These are phyloP conservation scores for Cantharis lateralis DNA, from an alignment of 2,888 invertebrate genomes.

Conservation along the genomic window DNA sequence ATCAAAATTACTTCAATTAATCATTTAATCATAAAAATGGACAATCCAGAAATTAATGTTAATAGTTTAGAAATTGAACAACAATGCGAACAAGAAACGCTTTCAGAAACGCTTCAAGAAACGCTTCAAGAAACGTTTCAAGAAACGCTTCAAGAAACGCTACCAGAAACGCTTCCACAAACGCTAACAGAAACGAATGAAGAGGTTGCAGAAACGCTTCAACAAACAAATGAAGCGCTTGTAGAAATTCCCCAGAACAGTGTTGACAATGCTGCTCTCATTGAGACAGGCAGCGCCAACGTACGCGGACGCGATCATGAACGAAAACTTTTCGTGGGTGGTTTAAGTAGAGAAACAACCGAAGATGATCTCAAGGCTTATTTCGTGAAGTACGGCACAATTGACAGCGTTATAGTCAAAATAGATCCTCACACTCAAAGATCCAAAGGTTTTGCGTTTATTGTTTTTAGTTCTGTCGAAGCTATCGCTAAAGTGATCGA, in stretches of 20 bases:
- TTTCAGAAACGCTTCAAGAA: constrained; percentile 54
- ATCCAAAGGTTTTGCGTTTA: constrained; percentile 96
- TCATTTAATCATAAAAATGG: background rate
- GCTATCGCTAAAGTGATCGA: constrained; percentile 91
- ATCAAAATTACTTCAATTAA: too few relatives aligned
- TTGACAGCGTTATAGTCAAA: constrained; percentile 95
- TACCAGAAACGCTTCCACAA: too few relatives aligned
- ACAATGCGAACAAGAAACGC: background rate
- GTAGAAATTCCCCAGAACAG: too few relatives aligned
- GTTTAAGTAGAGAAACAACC: constrained; percentile 97
- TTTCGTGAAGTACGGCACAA: constrained; percentile 91
- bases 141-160: too few relatives aligned
- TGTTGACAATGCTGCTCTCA: constrained; percentile 45
- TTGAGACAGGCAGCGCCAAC: constrained; percentile 74
- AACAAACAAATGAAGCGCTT: too few relatives aligned
- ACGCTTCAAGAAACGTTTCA: too few relatives aligned
- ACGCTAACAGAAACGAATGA: too few relatives aligned
- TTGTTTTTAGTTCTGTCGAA: constrained; percentile 87
- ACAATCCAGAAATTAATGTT: background rate
- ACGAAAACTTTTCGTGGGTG: constrained; percentile 97
- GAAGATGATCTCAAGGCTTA: constrained; percentile 96
- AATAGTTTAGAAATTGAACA: background rate
- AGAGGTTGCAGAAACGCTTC: too few relatives aligned
- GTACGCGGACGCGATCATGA: constrained; percentile 80
- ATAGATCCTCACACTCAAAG: constrained; percentile 94